Evolutionary conservation across 2,797 vertebrate genomes (phyloP), one percentile per base, ranked within the genome.

Genomic region (Phrynocephalus forsythii): DNA sequence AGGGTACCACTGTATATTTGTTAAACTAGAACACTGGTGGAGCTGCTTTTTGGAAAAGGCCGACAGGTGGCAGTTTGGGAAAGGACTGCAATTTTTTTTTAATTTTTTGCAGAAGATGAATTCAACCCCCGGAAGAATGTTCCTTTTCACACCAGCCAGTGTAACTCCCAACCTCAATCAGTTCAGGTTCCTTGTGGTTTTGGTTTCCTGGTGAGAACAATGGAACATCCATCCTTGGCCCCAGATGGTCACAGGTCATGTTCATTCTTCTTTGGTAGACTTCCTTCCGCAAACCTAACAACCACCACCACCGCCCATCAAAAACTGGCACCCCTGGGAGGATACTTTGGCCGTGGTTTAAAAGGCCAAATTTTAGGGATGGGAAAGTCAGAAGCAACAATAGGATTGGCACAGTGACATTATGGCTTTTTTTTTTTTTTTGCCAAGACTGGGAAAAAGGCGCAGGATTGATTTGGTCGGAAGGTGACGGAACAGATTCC

Each of bases 191-290:
- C n/a, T 63, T 80, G 87, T 68, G 87, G 87, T 88, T 85, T 88
- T 50, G 69, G 75, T 88, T 88, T 88, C 82, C 87, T 84, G 69
- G 24, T 67, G 24, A 80, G 77, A 88, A 88, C 87, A 88, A 88
- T 88, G 1, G 69, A 52, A 80, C 75, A 88, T 88, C 63, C 80
- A 85, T 88, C 87, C 80, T 73, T 52, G 24, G 30, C 28, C 30
- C 33, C 52, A 78, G 69, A 13, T 73, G 56, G 52, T 20, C 38
- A 1, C 56, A 73, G 77, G 52, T 72, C 72, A 33, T 28, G n/a
- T 33, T 68, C 48, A 78, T 72, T 79, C 16, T 26, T 26, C 26
- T 79, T 69, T 44, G 16, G 66, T 71, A 75, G 30, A 48, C 82
- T 84, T 84, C 72, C 86, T 87, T 77, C 50, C 73, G 10, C 71